Base-by-base conservation (phyloP, 2,113 vertebrate species). In the Melospiza melodia region DNA sequence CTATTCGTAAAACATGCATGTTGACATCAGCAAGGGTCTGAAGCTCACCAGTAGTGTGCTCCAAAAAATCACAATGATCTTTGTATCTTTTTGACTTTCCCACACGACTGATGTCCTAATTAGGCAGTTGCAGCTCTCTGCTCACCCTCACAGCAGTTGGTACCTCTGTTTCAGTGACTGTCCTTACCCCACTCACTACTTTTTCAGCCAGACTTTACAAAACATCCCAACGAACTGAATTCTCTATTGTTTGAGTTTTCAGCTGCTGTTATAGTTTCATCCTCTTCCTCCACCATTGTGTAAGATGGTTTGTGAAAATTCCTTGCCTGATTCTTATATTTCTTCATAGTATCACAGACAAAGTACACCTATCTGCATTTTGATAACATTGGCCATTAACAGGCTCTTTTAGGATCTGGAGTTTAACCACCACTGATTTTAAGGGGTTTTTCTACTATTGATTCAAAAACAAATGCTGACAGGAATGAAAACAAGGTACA, bases 11-110 rank as follows among this genome's bases (percentile, higher is more conserved):
- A 84, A 55, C 9, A n/a, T 10, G 10, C 46, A 37, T 18, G 49
- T 55, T 81, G 63, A 67, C 43, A 84, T 44, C 68, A 72, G 19
- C 7, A 48, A 48, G 28, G 48, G 18, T 35, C 44, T 94, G 90
- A 76, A 75, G 57, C 73, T 76, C 54, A 78, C 43, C 28, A 57
- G 33, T 12, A 57, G 30, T 1, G 5, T 61, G 37, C 13, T 84
- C 49, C 21, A 78, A n/a, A 43, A 54, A 44, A 61, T 30, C 1
- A 0, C 48, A 43, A 8, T 0, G 4, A 9, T 72, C 21, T 35
- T 78, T 7, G 1, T 54, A 37, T 23, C 25, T 37, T 73, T 74
- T 46, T 41, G 25, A 18, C 11, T 63, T 73, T 7, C 33, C n/a
- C 28, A 44, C 23, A 69, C 33, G 55, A 77, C 1, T 46, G 5